A percentile compares a stretch with the other conserved stretches of the same genome.
phyloP scores from a whole-genome alignment of 2,888 invertebrate genomes.

The Amiota communis region DNA sequence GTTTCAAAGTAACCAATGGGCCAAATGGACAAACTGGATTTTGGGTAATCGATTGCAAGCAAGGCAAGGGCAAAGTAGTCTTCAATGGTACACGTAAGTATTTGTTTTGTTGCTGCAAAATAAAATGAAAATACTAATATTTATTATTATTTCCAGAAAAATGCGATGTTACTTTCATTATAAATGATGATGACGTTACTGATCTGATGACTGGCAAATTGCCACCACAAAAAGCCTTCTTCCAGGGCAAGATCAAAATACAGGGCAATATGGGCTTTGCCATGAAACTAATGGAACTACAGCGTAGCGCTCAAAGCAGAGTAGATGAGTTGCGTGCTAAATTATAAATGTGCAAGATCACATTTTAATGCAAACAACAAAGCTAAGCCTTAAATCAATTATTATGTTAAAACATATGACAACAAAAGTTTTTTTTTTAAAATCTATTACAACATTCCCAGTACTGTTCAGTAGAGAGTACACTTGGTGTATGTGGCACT shows the following conservation, averaged over 20 bases:
- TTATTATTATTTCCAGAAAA: slow-evolving; percentile 76
- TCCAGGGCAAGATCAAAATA: slow-evolving; percentile 96
- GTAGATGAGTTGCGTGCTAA: slow-evolving; percentile 84
- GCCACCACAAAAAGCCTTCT: slow-evolving; percentile 96
- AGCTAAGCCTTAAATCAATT: too few species aligned
- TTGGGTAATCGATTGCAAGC: slow-evolving; percentile 95
- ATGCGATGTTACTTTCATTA: slow-evolving; percentile 90
- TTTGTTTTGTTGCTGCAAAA: slow-evolving; percentile 7
- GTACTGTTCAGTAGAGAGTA: too few species aligned
- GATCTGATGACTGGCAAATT: slow-evolving; percentile 92
- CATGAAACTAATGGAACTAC: slow-evolving; percentile 91
- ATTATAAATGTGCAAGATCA: slow-evolving; percentile 75
- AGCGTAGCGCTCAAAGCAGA: slow-evolving; percentile 81
- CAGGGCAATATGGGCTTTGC: slow-evolving; percentile 98
- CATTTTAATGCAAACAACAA: too few species aligned
- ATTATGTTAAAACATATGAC: too few species aligned
- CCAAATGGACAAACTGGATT: slow-evolving; percentile 83
- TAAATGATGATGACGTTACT: slow-evolving; percentile 90
- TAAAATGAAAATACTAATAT: background rate
- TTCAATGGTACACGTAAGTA: slow-evolving; percentile 79
- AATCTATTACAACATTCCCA: too few species aligned
- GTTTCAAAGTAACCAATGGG: slow-evolving; percentile 89
- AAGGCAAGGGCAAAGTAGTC: slow-evolving; percentile 88
- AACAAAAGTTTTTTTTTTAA: too few species aligned
- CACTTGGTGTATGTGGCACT: too few species aligned